Percentiles rank a stretch among this genome's conserved stretches.
phyloP scores from a whole-genome alignment of 2,113 vertebrate genomes.

The Candoia aspera region DNA sequence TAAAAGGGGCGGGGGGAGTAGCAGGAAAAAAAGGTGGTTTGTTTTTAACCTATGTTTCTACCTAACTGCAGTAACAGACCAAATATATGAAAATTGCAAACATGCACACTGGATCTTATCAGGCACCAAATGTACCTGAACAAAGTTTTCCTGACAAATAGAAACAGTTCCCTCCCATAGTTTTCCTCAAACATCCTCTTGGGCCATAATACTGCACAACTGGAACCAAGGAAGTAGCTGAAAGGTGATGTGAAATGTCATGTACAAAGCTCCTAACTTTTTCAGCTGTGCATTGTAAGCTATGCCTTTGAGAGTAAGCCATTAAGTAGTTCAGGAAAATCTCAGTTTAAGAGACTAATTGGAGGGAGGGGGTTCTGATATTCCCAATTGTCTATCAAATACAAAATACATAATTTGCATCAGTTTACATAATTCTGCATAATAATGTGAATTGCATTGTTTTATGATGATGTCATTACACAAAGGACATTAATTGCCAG shows the following conservation, averaged over 20 bases:
- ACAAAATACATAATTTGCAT: background rate
- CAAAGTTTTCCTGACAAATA: background rate
- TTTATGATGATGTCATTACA: background rate
- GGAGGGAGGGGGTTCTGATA: background rate
- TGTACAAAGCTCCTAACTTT: background rate
- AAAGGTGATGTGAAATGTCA: background rate
- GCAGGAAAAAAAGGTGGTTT: background rate
- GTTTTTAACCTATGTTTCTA: background rate
- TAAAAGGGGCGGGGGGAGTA: background rate
- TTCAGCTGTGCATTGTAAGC: background rate
- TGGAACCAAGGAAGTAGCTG: background rate
- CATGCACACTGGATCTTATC: background rate
- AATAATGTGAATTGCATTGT: accelerated
- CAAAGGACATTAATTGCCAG: background rate
- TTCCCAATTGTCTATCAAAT: background rate
- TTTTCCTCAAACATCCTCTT: background rate
- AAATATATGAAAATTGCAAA: background rate
- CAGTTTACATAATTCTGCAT: background rate
- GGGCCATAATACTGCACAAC: background rate
- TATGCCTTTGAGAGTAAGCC: background rate
- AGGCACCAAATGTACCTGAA: background rate
- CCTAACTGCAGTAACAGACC: background rate
- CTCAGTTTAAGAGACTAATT: background rate
- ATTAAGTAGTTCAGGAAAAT: background rate
- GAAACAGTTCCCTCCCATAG: background rate